phyloP scores from a whole-genome alignment of 2,113 vertebrate genomes.

The Cromileptes altivelis region DNA sequence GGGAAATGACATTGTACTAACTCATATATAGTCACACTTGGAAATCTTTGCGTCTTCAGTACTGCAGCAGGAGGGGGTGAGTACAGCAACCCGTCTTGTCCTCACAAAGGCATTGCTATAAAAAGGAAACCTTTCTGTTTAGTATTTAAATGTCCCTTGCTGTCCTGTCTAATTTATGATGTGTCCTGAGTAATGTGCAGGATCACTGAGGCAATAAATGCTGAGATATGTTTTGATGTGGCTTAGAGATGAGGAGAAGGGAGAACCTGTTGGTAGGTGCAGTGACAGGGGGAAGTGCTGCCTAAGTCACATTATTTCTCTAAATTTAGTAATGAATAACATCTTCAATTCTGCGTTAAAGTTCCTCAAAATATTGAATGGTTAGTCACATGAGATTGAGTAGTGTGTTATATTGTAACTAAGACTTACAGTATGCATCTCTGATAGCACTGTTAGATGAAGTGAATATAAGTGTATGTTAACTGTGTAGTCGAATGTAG shows the following conservation, averaged over 20 bases:
- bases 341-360: no score
- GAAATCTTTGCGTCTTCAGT: not conserved
- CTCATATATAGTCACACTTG: not conserved
- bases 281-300: not conserved
- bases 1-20: not conserved
- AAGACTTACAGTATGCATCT: no score
- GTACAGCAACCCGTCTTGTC: not conserved
- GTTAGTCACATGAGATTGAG: no score
- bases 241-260: no score
- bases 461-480: no score
- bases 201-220: not conserved
- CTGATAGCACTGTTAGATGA: no score
- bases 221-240: not conserved
- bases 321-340: no score
- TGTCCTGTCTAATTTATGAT: not conserved
- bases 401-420: no score
- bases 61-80: constrained; percentile 9
- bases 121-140: not conserved
- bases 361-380: no score
- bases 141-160: not conserved
- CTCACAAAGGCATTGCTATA: not conserved
- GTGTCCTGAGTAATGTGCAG: not conserved
- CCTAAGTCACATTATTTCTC: no score
- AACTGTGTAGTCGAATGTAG: no score
- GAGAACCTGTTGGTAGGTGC: no score